Evolutionary conservation across 2,888 invertebrate genomes (phyloP), one percentile per base, ranked within the genome.

Genomic region (Netelia melanura): DNA sequence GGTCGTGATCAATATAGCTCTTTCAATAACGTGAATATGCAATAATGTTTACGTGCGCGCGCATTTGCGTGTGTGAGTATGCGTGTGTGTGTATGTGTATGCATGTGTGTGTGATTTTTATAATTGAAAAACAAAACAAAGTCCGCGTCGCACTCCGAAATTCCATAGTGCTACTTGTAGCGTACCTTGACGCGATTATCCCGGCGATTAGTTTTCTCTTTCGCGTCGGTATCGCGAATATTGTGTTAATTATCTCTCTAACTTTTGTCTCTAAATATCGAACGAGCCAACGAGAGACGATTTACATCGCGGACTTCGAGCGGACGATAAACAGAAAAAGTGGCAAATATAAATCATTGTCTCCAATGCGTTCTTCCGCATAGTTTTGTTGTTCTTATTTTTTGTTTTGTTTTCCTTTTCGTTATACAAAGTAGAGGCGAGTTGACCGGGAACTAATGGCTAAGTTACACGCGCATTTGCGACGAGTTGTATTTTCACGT

Each of bases 161-260:
- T 85, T 86, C 79, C 83, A 71, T 71, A 81, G 80, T 85, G 86
- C 87, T 87, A 88, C 86, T 85, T 82, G 84, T 83, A 87, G 87
- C 86, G 87, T 85, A 87, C 86, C 85, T 87, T 85, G 79, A 83
- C 83, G 81, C 81, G 84, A 86, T 75, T 83, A 64, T 54, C 23
- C 71, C 62, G 71, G 82, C 70, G 44, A 58, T 52, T 71, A 23
- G 25, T 54, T 75, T 71, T 58, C 48, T 25, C 48, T 25, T 75
- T 70, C 65, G 64, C 71, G 70, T 71, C 75, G 70, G 64, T 76
- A 67, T 54, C 21, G 58, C 70, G 44, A 70, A 70, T 75, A 44
- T 58, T 56, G 56, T 25, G 52, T 64, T 64, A n/a, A 77, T 48
- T 64, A 48, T 54, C 52, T 44, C 68, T 48, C 14, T 68, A 17